These are phyloP conservation scores for Chlorops oryzae DNA, from an alignment of 1,140 invertebrate genomes.

Conservation along the genomic window DNA sequence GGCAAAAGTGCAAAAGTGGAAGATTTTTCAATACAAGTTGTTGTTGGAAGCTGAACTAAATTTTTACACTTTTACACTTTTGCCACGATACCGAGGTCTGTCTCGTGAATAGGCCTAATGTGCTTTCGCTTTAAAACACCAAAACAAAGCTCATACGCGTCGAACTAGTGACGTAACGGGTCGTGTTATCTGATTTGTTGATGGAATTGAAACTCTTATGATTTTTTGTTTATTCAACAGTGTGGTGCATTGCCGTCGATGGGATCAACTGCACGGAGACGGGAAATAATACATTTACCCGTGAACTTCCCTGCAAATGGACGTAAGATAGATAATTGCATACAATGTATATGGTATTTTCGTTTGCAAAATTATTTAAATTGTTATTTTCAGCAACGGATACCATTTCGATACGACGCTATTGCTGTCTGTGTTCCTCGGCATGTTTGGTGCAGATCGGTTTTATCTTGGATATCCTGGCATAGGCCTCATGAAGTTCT, in stretches of 20 bases:
- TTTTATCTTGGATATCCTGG: slow-evolving; percentile 97
- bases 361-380: neutral
- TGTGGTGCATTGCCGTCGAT: slow-evolving; percentile 74
- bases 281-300: slow-evolving; percentile 72
- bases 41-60: too few species aligned
- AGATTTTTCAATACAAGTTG: too few species aligned
- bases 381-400: slow-evolving; percentile 72
- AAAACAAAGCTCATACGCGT: too few species aligned
- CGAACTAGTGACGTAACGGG: too few species aligned
- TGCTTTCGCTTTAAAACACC: too few species aligned
- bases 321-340: too few species aligned
- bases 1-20: too few species aligned
- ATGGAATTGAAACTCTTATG: slow-evolving; percentile 6
- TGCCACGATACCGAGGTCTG: slow-evolving; percentile 30
- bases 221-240: slow-evolving; percentile 51
- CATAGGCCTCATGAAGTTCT: slow-evolving; percentile 88
- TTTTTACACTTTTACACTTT: too few species aligned
- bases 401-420: slow-evolving; percentile 89
- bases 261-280: slow-evolving; percentile 76
- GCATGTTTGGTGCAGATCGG: slow-evolving; percentile 95
- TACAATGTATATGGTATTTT: too few species aligned
- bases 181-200: neutral
- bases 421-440: slow-evolving; percentile 88
- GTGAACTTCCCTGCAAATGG: slow-evolving; percentile 83
- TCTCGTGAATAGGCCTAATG: too few species aligned